A percentile compares a stretch with the other conserved stretches of the same genome.
These are phyloP conservation scores for Pelodytes ibericus DNA, from an alignment of 2,797 vertebrate genomes.

Conservation along the genomic window DNA sequence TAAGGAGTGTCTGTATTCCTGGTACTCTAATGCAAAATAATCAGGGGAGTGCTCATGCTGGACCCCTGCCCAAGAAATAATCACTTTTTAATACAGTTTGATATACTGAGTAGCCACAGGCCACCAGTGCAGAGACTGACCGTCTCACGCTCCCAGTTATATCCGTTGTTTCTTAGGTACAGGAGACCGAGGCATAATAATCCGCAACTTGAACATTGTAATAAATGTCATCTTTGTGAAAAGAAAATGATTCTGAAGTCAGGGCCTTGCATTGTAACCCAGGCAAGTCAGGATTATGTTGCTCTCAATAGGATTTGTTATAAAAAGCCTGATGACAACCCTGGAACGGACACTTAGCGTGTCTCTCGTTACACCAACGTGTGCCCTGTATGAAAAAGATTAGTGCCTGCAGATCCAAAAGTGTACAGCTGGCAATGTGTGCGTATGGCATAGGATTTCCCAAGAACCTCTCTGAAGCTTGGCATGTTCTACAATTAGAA, in stretches of 20 bases:
- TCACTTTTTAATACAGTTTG: conserved; percentile 44
- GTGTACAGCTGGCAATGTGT: too few species aligned
- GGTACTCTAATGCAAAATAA: conserved; percentile 24
- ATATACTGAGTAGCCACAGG: conserved; percentile 37
- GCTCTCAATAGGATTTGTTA: too few species aligned
- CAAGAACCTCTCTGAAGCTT: too few species aligned
- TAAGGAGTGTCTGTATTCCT: conserved; percentile 37
- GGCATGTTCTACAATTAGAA: too few species aligned
- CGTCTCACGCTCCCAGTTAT: conserved; percentile 41
- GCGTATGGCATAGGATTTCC: too few species aligned
- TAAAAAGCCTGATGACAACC: too few species aligned
- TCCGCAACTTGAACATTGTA: background rate
- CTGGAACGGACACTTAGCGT: too few species aligned
- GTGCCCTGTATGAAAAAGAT: too few species aligned
- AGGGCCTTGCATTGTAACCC: background rate
- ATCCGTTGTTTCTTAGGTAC: conserved; percentile 1
- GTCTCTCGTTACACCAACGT: too few species aligned
- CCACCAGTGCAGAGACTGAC: conserved; percentile 35
- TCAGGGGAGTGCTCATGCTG: conserved; percentile 42
- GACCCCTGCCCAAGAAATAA: conserved; percentile 35
- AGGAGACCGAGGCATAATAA: background rate
- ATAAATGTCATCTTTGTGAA: background rate
- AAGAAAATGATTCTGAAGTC: background rate
- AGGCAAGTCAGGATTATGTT: too few species aligned
- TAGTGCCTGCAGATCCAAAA: too few species aligned